Evolutionary conservation across 2,888 invertebrate species (phyloP), one percentile per base, ranked within the genome.

Genomic region (Schizotus pectinicornis): DNA sequence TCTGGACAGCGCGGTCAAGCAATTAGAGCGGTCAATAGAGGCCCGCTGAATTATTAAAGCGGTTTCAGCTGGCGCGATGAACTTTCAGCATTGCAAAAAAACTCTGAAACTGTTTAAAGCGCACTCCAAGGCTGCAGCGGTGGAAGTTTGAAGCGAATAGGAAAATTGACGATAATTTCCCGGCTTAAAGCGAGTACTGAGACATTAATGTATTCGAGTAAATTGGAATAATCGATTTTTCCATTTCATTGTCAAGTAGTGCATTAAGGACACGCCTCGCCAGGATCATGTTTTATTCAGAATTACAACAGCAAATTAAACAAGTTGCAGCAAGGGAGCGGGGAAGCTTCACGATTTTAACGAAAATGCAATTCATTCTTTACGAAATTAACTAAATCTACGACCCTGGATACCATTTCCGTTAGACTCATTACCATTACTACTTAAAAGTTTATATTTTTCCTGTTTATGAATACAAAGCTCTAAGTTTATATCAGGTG

Each of bases 1-100:
- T 58, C 48, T 41, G 56, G 52, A 43, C 48, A 56, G 52, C 37
- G 60, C 36, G 56, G 56, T 52, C 56, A 48, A 56, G 53, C 35
- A 31, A 38, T 36, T 22, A 48, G 13, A 33, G 31, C 11, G 48
- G 55, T 41, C 39, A 22, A 35, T 13, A 37, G 35, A 22, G 48
- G 35, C 43, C 38, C n/a, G 43, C 3, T 22, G 22, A 22, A 22
- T 22, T 22, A 22, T 22, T 22, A 22, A 22, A 22, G 22, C 22
- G 22, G 22, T 22, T 22, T 11, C 36, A 12, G 9, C 12, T 41
- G 13, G 41, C 12, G 48, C 36, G 13, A 48, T 48, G 34, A 37
- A 12, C 9, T 48, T 48, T 34, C 13, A 48, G 36, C 3, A 36
- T 45, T 22, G 33, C n/a, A 5, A 12, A 41, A 12, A 14, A n/a